Base-by-base conservation (phyloP, 2,113 vertebrate genomes). In the Gymnobelideus leadbeateri region DNA sequence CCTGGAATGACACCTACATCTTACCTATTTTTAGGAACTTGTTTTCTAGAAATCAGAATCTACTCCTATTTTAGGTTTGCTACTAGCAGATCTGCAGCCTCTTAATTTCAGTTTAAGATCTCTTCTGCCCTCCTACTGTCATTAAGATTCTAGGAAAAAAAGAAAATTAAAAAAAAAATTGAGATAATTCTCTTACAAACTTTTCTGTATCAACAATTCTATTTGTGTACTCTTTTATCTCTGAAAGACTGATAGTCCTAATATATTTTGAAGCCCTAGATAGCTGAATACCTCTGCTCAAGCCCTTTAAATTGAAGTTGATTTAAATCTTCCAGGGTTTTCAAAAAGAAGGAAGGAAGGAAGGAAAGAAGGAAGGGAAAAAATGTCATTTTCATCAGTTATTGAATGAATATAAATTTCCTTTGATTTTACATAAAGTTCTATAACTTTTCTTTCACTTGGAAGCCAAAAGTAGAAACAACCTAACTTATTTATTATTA, bases 121-220 rank as follows among this genome's bases (percentile, higher is more conserved):
- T 55, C 77, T 94, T 93, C 50, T 96, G 93, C 43, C 52, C 91
- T 96, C 89, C 95, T 90, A 95, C 89, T 94, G 0, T 97, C 94
- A 91, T 93, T 96, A 97, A 96, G 89, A 68, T 24, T 43, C 94
- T 90, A 31, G 47, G 25, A 47, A 84, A 94, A 96, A 91, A 95
- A 95, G 94, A 92, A 93, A 95, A 98, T 96, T 94, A 97, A 92
- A 93, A 97, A 92, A 93, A 47, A 96, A 89, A 93, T 97, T 95
- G 96, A 57, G 92, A 16, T 95, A 91, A 94, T 94, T 97, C 68
- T 91, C 57, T 95, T 97, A 94, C 57, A 91, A 47, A 92, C 92
- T 98, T 96, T 84, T 96, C 57, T 89, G 55, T 91, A 95, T 54
- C 16, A 96, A 21, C 91, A 68, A 92, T 94, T 94, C 61, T n/a